These are phyloP conservation scores for Chunga burmeisteri DNA, from an alignment of 2,113 vertebrate genomes.

Conservation along the genomic window DNA sequence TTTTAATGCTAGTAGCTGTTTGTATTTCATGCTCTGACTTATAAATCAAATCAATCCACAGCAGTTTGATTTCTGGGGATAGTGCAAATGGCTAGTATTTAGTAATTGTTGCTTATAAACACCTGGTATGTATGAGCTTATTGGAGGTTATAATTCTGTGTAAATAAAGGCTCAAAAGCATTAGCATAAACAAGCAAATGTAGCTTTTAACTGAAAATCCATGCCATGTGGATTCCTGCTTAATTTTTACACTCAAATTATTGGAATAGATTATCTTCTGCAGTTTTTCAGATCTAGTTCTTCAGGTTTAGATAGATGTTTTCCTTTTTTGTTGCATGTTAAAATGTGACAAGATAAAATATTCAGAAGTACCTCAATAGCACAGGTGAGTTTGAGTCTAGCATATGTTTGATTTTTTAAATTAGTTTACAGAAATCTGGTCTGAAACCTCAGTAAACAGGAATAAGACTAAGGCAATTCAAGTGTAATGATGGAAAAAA, in stretches of 20 bases:
- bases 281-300: neutral
- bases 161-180: neutral
- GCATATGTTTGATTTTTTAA: neutral
- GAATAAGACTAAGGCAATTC: neutral
- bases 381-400: neutral
- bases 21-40: neutral
- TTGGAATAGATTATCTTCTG: neutral
- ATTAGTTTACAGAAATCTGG: neutral
- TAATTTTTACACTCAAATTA: neutral
- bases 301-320: neutral
- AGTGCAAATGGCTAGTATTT: neutral
- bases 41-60: neutral
- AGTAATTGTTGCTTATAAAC: neutral
- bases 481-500: neutral
- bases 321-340: neutral
- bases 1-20: conserved; percentile 28
- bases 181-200: neutral
- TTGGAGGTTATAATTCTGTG: neutral
- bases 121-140: neutral
- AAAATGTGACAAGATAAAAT: neutral
- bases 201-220: neutral
- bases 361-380: neutral
- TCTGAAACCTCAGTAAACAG: neutral
- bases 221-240: neutral
- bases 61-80: neutral